Evolutionary conservation across 1,140 invertebrate species (phyloP), one percentile per base, ranked within the genome.

Genomic region (Procambarus clarkii): DNA sequence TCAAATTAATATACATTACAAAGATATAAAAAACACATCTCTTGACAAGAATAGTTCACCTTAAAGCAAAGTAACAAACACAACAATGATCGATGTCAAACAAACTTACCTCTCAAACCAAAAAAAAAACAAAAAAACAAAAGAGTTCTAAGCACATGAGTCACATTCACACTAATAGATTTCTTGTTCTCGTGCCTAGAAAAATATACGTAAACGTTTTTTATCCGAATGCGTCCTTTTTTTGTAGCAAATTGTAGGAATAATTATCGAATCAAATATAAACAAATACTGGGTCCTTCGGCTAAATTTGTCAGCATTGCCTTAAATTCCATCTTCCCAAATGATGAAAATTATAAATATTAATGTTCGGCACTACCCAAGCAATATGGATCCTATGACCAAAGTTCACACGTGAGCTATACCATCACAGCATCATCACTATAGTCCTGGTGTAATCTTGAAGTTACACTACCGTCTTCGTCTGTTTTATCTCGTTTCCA

Each of bases 391-490:
- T 48, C 3, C 3, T 79, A 8, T 79, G 76, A 4, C 11, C 45
- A 79, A 3, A 2, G 45, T 21, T 54, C 3, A 79, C 45, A 46
- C 45, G 4, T 21, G 9, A 48, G 69, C 76, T 84, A 91, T 15
- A 91, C 89, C 89, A 91, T 91, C 46, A 91, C 89, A 71, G 89
- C 89, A 86, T 91, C 89, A 78, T 91, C 89, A 86, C 89, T 91
- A 76, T 79, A 91, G 34, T 91, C 89, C 50, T 91, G 89, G 82
- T 91, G 89, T 9, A 85, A 45, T 18, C 89, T 60, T 13, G 89
- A 91, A 3, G 89, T 91, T 18, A 91, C 89, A 71, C 89, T 91
- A 11, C 83, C 80, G 48, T 91, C 89, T 69, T 91, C 89, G 50
- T 79, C 82, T 48, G 44, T 71, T n/a, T 85, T 91, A 9, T 91